Conservation (phyloP, 2,797 vertebrate species). For the Myioborus melanocephalus region DNA sequence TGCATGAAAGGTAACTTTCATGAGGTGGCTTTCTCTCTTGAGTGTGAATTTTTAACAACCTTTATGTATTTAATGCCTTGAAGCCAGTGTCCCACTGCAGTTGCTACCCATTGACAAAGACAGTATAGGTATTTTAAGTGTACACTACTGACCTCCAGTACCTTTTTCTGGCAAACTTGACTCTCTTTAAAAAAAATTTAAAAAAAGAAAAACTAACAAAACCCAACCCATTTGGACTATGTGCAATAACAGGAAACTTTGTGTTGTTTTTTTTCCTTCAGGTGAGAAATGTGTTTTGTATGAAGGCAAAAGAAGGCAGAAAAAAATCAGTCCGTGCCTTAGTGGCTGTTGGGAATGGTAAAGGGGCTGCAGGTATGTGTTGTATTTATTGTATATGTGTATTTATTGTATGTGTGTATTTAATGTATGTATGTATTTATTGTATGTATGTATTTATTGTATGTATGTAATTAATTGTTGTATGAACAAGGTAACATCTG, state of each 20-base stretch:
- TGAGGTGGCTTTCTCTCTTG: neutral
- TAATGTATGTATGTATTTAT: neutral
- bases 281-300: slow-evolving; percentile 93
- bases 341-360: slow-evolving; percentile 91
- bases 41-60: neutral
- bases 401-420: neutral
- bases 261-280: slow-evolving; percentile 51
- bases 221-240: neutral
- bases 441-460: neutral
- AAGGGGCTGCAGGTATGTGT: slow-evolving; percentile 86
- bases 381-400: neutral
- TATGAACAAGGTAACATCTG: neutral
- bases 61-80: neutral
- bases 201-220: rapidly evolving
- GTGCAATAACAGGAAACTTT: neutral
- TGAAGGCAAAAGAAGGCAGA: slow-evolving; percentile 95
- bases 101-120: neutral
- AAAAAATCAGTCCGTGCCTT: slow-evolving; percentile 87
- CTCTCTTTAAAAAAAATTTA: rapidly evolving
- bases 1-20: neutral
- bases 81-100: neutral
- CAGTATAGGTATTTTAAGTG: neutral
- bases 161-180: neutral
- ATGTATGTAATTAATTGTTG: too few species aligned
- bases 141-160: neutral